Evolutionary conservation across 2,888 invertebrate species (phyloP).

Genomic region (Athalia rosae): DNA sequence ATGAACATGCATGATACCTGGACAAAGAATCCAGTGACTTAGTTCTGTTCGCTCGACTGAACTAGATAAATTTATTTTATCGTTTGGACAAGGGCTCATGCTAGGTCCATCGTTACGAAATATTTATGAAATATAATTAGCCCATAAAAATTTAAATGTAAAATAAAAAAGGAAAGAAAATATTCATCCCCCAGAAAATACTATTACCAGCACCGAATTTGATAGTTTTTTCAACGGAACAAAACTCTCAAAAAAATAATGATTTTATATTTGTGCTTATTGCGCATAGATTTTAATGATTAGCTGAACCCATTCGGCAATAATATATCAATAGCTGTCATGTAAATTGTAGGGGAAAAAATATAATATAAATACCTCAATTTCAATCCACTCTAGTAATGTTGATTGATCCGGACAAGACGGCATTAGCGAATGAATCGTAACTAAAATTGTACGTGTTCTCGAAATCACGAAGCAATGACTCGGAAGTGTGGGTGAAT

Average conservation of each 20-base stretch:
- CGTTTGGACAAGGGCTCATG: conserved; percentile 35
- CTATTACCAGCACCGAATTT: conserved; percentile 6
- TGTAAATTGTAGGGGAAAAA: too few relatives aligned
- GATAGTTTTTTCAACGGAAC: neutral
- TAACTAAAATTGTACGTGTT: too few relatives aligned
- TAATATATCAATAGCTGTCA: too few relatives aligned
- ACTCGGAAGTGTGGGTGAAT: too few relatives aligned
- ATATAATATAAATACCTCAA: too few relatives aligned
- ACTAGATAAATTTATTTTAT: conserved; percentile 10
- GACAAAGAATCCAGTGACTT: neutral
- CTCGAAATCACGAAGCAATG: too few relatives aligned
- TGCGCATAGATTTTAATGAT: too few relatives aligned
- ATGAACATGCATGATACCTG: conserved; percentile 4
- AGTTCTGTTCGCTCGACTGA: conserved; percentile 3
- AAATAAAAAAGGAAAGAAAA: conserved; percentile 16
- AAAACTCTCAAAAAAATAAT: neutral
- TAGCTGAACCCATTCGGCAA: too few relatives aligned
- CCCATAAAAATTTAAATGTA: neutral
- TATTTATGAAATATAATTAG: neutral
- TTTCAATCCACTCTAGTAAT: too few relatives aligned
- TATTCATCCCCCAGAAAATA: conserved; percentile 22
- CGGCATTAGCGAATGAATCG: too few relatives aligned
- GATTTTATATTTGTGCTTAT: too few relatives aligned
- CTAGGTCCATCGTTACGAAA: conserved; percentile 5
- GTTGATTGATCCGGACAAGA: too few relatives aligned